Base-by-base conservation (phyloP, 2,797 vertebrate genomes). In the Chrosomus eos region DNA sequence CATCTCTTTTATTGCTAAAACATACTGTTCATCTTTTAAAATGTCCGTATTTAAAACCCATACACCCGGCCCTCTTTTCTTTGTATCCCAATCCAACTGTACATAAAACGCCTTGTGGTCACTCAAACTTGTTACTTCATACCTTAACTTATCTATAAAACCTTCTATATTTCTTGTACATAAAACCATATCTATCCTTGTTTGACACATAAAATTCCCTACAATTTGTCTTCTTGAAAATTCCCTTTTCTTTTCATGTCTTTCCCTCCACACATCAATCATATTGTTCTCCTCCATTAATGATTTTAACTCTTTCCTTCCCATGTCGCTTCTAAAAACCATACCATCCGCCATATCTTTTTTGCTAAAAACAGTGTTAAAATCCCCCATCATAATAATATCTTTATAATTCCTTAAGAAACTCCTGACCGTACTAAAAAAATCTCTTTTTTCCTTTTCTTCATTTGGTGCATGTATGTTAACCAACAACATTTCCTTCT, bases 221-320 rank as follows among this genome's bases (percentile, higher is more conserved):
- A 73, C 21, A 16, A 73, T 45, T 28, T 73, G 71, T 73, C 71
- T 48, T 48, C 71, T 73, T 1, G 71, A 73, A 48, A 48, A 73
- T n/a, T 28, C 62, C 21, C 53, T 14, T 45, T 45, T 45, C 43
- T 45, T 45, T 14, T 14, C 11, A 45, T 45, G 1, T 10, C 45
- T 48, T 48, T 48, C 45, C 45, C 45, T 48, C 45, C 45, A 48
- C 14, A 48, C 45, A 48, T 48, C 14, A 0, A 48, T 48, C 45
- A 48, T 48, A 16, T 48, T 48, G 14, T 48, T 48, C 45, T 48
- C 45, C 14, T 48, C 45, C 45, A 48, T 48, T 1, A 48, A 48
- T 48, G 14, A 48, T 4, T 48, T 48, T 48, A 48, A 48, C 45
- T 48, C 45, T 5, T 16, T 48, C 4, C 45, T 48, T 48, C 45